Conservation (phyloP, 2,797 vertebrate species). For the Apogon hyalosoma region DNA sequence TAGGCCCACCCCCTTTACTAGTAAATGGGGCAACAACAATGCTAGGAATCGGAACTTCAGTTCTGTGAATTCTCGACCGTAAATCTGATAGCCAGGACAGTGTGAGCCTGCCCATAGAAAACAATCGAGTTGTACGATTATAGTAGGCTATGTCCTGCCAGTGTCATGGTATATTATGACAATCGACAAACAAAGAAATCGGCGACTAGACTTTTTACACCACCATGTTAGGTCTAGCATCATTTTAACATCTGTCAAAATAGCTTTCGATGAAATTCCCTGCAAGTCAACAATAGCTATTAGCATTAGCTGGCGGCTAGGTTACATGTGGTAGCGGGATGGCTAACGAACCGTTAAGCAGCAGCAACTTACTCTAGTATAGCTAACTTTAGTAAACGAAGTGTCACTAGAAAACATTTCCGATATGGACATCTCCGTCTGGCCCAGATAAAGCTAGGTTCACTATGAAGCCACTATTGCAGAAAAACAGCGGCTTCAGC, state of each 20-base stretch:
- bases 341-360: slow-evolving; percentile 38
- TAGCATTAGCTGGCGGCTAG: slow-evolving; percentile 66
- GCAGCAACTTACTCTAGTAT: neutral
- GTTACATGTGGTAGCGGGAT: slow-evolving; percentile 77
- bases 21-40: slow-evolving; percentile 71
- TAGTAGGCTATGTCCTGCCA: neutral
- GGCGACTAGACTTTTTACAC: neutral
- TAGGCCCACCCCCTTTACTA: slow-evolving; percentile 61
- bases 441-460: neutral
- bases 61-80: slow-evolving; percentile 69
- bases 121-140: slow-evolving; percentile 10
- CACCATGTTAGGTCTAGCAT: neutral
- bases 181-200: neutral
- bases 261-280: slow-evolving; percentile 49
- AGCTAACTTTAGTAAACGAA: fast-evolving
- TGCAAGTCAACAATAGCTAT: slow-evolving; percentile 70
- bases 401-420: neutral
- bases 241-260: neutral
- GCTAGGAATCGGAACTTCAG: slow-evolving; percentile 61
- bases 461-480: neutral
- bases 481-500: slow-evolving; percentile 35
- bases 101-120: slow-evolving; percentile 19
- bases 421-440: fast-evolving
- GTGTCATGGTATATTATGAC: slow-evolving; percentile 6
- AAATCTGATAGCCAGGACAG: slow-evolving; percentile 58